Conservation (phyloP, 2,797 vertebrate species). For the Anguilla pacifica region DNA sequence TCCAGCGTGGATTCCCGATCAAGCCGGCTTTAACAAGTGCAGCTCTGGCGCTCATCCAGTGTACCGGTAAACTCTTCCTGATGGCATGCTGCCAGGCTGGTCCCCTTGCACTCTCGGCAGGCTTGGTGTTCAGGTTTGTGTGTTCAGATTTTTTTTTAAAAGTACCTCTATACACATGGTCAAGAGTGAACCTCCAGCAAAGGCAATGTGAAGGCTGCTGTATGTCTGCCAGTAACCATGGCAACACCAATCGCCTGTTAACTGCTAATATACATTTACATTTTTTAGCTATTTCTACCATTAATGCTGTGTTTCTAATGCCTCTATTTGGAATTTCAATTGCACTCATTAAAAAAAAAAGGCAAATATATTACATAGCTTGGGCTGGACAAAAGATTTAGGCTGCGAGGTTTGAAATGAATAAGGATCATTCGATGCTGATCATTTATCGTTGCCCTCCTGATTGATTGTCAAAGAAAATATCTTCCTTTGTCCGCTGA, state of each 20-base stretch:
- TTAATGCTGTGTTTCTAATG: neutral
- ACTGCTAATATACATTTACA: neutral
- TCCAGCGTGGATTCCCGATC: neutral
- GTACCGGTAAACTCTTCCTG: neutral
- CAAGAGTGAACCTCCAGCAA: neutral
- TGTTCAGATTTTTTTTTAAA: neutral
- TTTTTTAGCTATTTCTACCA: neutral
- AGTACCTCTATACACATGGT: neutral
- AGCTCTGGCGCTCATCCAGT: neutral
- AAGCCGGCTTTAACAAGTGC: neutral
- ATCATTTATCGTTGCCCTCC: neutral
- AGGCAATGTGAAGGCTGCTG: neutral
- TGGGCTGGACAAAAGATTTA: neutral
- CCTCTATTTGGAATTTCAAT: neutral
- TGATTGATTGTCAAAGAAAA: neutral
- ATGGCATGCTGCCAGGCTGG: neutral
- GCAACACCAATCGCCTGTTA: neutral
- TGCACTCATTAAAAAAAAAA: neutral
- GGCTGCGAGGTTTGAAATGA: constrained; percentile 7
- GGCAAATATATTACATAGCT: neutral
- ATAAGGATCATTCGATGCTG: neutral
- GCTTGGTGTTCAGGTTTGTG: neutral
- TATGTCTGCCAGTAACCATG: neutral
- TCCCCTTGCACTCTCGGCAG: neutral
- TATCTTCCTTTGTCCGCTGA: neutral